Percentiles rank a stretch among this genome's conserved stretches.
Evolutionary conservation across 2,797 vertebrate species (phyloP).

Genomic region (Sebastes iracundus): DNA sequence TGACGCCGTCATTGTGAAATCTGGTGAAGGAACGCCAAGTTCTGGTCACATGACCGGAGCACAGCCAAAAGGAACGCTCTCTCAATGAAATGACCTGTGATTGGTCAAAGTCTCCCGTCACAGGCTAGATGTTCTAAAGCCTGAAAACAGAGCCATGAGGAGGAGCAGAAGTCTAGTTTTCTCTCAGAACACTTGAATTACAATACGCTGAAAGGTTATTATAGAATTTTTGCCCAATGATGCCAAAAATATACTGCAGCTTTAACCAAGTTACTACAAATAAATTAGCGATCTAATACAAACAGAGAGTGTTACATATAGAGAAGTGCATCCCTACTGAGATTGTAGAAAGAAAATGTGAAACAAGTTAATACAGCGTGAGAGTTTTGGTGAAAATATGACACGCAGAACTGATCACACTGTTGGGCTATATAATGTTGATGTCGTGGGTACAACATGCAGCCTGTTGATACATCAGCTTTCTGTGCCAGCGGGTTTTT

Average conservation of each 20-base stretch:
- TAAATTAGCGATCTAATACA: background rate
- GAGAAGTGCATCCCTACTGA: background rate
- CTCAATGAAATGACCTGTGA: too few species aligned
- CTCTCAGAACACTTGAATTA: too few species aligned
- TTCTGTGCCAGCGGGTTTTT: rapidly evolving
- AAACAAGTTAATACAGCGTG: background rate
- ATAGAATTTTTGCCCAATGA: too few species aligned
- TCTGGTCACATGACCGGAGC: too few species aligned
- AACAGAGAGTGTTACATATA: background rate
- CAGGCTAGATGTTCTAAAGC: rapidly evolving
- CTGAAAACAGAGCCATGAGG: too few species aligned
- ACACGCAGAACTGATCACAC: background rate
- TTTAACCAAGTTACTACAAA: background rate
- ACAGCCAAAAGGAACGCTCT: too few species aligned
- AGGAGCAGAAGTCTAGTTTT: too few species aligned
- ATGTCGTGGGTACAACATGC: background rate
- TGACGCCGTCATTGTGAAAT: too few species aligned
- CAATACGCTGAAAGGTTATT: too few species aligned
- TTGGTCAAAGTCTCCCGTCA: too few species aligned
- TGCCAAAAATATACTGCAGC: rapidly evolving
- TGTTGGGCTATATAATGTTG: background rate
- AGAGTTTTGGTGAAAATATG: too few species aligned
- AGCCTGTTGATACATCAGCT: background rate
- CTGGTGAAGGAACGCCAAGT: too few species aligned
- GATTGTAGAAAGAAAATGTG: background rate